phyloP scores from a whole-genome alignment of 92 coral and sea anemone species.

The Porites divaricata region DNA sequence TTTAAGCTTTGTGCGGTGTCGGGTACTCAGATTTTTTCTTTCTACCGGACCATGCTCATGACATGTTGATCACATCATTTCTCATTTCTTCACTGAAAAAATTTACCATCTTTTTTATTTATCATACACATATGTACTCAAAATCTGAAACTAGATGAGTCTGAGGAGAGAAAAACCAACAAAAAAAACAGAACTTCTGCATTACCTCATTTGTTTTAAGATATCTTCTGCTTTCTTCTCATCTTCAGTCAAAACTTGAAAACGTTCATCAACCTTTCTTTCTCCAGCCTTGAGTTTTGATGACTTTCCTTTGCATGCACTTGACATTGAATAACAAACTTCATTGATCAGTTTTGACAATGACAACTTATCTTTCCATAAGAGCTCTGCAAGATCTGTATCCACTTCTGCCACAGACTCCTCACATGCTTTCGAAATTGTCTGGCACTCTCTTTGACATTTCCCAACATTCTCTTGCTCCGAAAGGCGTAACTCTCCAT shows the following conservation, averaged over 20 bases:
- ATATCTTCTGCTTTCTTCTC: constrained; percentile 94
- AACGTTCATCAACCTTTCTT: constrained; percentile 78
- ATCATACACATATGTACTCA: too few species aligned
- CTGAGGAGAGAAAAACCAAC: not conserved
- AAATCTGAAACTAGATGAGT: too few species aligned
- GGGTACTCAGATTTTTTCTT: too few species aligned
- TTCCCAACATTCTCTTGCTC: constrained; percentile 81
- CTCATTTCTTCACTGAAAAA: too few species aligned
- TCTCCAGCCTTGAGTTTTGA: constrained; percentile 64
- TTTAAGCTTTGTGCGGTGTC: too few species aligned
- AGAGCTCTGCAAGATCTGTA: constrained; percentile 92
- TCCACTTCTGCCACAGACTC: constrained; percentile 94
- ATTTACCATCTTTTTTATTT: too few species aligned
- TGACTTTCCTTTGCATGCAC: constrained; percentile 71
- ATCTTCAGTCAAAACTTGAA: constrained; percentile 85
- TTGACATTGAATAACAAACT: constrained; percentile 91
- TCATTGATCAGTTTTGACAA: constrained; percentile 89
- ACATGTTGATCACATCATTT: too few species aligned
- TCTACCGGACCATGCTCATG: too few species aligned
- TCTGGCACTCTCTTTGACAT: constrained; percentile 89
- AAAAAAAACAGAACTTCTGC: not conserved
- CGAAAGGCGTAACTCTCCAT: constrained; percentile 63
- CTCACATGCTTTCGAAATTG: constrained; percentile 97
- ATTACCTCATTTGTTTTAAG: constrained; percentile 87
- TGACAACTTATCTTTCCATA: constrained; percentile 93